Base-by-base conservation (phyloP, 2,888 invertebrate species). In the Amphipoea oculea region DNA sequence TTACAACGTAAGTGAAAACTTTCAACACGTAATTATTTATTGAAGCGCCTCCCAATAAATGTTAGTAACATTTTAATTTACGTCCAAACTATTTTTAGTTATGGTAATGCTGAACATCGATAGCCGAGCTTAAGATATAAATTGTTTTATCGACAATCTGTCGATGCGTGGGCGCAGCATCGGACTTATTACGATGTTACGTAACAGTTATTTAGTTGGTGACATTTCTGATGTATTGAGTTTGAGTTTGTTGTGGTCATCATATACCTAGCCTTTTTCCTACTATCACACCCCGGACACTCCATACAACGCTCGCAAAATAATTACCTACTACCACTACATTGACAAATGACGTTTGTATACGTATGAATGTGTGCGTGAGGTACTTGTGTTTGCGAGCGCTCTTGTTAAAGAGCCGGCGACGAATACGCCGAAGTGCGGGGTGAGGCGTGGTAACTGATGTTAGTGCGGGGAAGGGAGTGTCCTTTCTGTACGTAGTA, bases 111-210 rank as follows among this genome's bases (percentile, higher is more conserved):
- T 82, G 81, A 82, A 77, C 74, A 81, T 89, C 73, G 87, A 89
- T 78, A 84, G 73, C 57, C 76, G 78, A 90, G 84, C 76, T 76
- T 79, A 62, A 76, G 73, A 85, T 80, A 85, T 92, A 92, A 93
- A 92, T 93, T 86, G 87, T 90, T 91, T 88, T 89, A 91, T 92
- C 91, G 89, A 86, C 83, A 78, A 78, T 82, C 86, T 75, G 78
- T 81, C 67, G 75, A 62, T 66, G 87, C 83, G 91, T 91, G 81
- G 92, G 92, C 81, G 89, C 82, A 73, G 14, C 84, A 42, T 67
- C 70, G n/a, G 70, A 84, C 62, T 84, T 71, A 86, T 83, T 76
- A 75, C 73, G 42, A 66, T 70, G 79, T 89, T 87, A 83, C 86
- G 80, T 87, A 89, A 89, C 76, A 82, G 68, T 85, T 82, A 88